These are phyloP conservation scores for Zeuzera pyrina DNA, from an alignment of 2,888 invertebrate genomes.

Conservation along the genomic window DNA sequence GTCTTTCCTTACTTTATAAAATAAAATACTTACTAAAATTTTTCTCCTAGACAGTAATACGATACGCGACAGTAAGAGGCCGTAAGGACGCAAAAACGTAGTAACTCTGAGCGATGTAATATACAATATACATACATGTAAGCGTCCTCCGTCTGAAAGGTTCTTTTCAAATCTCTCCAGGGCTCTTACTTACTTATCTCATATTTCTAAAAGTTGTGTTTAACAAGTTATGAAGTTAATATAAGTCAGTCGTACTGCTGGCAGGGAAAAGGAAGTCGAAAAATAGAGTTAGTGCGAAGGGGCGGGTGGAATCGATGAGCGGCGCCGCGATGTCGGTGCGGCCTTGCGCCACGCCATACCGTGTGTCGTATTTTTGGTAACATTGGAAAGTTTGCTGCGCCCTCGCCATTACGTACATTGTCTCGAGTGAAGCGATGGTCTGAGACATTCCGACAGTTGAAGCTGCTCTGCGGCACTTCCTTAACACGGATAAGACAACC, in stretches of 20 bases:
- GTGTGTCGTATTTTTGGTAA: slow-evolving; percentile 34
- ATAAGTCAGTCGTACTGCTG: slow-evolving; percentile 49
- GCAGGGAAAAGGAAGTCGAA: slow-evolving; percentile 48
- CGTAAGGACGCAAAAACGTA: slow-evolving; percentile 29
- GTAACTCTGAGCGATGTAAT: slow-evolving; percentile 27
- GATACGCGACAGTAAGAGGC: slow-evolving; percentile 24
- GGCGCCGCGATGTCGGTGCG: slow-evolving; percentile 41
- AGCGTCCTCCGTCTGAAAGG: slow-evolving; percentile 19
- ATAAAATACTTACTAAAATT: slow-evolving; percentile 31
- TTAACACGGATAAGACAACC: too few relatives aligned
- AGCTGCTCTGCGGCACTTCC: slow-evolving; percentile 14
- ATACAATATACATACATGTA: too few relatives aligned
- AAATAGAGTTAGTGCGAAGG: slow-evolving; percentile 49
- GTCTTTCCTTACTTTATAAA: slow-evolving; percentile 29
- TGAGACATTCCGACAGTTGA: slow-evolving; percentile 14
- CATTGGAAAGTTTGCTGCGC: slow-evolving; percentile 24
- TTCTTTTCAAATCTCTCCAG: slow-evolving; percentile 42
- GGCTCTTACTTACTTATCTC: slow-evolving; percentile 45
- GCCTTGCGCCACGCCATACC: slow-evolving; percentile 15
- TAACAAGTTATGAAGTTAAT: slow-evolving; percentile 63
- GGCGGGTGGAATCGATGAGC: slow-evolving; percentile 37
- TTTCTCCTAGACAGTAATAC: slow-evolving; percentile 30
- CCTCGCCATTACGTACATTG: slow-evolving; percentile 15
- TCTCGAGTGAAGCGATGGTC: slow-evolving; percentile 16
- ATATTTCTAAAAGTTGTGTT: slow-evolving; percentile 59